Evolutionary conservation across 30 jellyfish, hydroid and myxozoan species (phyloP).

Genomic region (Turritopsis rubra): DNA sequence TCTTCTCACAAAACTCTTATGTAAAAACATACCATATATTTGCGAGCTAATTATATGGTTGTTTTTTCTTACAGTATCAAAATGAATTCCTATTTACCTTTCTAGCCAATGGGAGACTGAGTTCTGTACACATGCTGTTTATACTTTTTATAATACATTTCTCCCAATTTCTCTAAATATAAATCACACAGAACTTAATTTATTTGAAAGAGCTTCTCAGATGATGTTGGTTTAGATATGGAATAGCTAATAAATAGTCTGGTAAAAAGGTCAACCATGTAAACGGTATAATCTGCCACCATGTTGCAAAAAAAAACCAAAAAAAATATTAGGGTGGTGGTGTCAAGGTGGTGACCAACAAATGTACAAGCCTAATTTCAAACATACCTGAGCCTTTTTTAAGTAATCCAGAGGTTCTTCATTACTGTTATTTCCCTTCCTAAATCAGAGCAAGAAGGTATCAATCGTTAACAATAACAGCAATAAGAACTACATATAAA

Average conservation of each 20-base stretch:
- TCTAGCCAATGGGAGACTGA: conserved; percentile 68
- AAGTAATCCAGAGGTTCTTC: conserved; percentile 64
- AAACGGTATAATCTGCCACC: no score
- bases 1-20: no score
- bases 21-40: no score
- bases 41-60: no score
- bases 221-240: no score
- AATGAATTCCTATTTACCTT: no score
- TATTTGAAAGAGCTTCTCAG: neutral
- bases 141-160: conserved; percentile 70
- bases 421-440: neutral
- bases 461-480: neutral
- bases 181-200: neutral
- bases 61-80: no score
- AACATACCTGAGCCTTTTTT: conserved; percentile 71
- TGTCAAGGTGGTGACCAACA: no score
- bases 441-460: neutral
- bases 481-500: neutral
- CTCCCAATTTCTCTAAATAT: conserved; percentile 62
- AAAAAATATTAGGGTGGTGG: no score
- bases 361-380: neutral
- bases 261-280: no score
- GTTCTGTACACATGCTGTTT: conserved; percentile 87
- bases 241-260: no score
- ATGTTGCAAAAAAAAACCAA: no score